These are phyloP conservation scores for Clistopyga incitator DNA, from an alignment of 2,888 invertebrate species.

Conservation along the genomic window DNA sequence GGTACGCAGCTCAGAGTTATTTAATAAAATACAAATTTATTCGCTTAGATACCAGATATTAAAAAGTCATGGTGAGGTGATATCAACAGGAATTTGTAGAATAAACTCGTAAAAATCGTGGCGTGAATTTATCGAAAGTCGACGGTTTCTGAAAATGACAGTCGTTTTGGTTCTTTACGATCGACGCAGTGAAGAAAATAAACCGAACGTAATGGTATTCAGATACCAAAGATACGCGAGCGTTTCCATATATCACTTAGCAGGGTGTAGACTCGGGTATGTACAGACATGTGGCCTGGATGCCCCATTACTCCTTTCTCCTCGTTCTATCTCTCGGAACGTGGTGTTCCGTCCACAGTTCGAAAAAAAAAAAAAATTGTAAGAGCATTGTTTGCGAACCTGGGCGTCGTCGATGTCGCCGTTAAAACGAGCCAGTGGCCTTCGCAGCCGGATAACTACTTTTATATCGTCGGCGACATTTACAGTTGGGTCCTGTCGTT, in stretches of 20 bases:
- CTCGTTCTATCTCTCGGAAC: conserved; percentile 7
- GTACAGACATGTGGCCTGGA: conserved; percentile 9
- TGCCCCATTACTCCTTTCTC: conserved; percentile 49
- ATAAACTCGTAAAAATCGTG: too few species aligned
- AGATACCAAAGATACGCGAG: neutral
- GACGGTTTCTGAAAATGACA: too few species aligned
- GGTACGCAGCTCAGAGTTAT: too few species aligned
- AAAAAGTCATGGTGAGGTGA: too few species aligned
- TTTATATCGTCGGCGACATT: conserved; percentile 47
- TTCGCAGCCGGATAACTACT: conserved; percentile 61
- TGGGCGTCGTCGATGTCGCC: conserved; percentile 4
- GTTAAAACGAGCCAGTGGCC: conserved; percentile 39
- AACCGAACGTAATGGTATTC: too few species aligned
- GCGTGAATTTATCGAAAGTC: too few species aligned
- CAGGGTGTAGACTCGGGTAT: conserved; percentile 1
- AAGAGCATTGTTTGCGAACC: conserved; percentile 52
- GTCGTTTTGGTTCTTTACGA: too few species aligned
- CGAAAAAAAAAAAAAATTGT: conserved; percentile 50
- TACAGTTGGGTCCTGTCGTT: conserved; percentile 42
- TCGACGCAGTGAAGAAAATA: too few species aligned
- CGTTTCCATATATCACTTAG: neutral
- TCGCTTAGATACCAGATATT: too few species aligned
- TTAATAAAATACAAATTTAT: too few species aligned
- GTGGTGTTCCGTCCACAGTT: conserved; percentile 18
- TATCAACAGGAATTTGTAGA: too few species aligned